phyloP scores from a whole-genome alignment of 2,888 invertebrate genomes.

The Xestoiulus laeticollis region DNA sequence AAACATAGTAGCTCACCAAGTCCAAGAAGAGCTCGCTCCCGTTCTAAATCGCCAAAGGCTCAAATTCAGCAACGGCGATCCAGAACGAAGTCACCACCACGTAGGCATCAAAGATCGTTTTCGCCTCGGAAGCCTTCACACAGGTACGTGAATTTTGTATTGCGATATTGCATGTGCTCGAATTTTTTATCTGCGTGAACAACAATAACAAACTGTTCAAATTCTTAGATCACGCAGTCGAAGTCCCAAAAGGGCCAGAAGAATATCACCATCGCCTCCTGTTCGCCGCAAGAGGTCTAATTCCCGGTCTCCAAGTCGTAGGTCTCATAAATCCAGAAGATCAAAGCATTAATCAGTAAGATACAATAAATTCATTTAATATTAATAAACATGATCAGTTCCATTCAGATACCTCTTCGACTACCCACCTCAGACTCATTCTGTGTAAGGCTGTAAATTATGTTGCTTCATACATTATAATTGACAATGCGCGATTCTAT shows the following conservation, averaged over 20 bases:
- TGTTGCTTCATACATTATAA: constrained; percentile 34
- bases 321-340: constrained; percentile 58
- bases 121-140: constrained; percentile 57
- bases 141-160: constrained; percentile 51
- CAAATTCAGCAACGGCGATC: not conserved
- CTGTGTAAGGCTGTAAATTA: constrained; percentile 41
- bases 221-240: constrained; percentile 57
- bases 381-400: constrained; percentile 22
- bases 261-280: constrained; percentile 55
- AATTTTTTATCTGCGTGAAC: not conserved
- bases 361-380: not conserved
- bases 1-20: constrained; percentile 55
- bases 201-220: not conserved
- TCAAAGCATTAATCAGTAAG: constrained; percentile 56
- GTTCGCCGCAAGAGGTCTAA: constrained; percentile 41
- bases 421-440: not conserved
- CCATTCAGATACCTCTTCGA: not conserved
- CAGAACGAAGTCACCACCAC: constrained; percentile 51
- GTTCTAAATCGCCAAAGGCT: constrained; percentile 54
- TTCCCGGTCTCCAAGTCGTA: constrained; percentile 55
- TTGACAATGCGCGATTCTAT: constrained; percentile 28
- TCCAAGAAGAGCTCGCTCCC: constrained; percentile 52
- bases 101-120: constrained; percentile 52
- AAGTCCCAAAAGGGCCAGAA: constrained; percentile 57
- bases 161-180: not conserved